Evolutionary conservation across 2,797 vertebrate genomes (phyloP).

Genomic region (Paedocypris micromegethes): DNA sequence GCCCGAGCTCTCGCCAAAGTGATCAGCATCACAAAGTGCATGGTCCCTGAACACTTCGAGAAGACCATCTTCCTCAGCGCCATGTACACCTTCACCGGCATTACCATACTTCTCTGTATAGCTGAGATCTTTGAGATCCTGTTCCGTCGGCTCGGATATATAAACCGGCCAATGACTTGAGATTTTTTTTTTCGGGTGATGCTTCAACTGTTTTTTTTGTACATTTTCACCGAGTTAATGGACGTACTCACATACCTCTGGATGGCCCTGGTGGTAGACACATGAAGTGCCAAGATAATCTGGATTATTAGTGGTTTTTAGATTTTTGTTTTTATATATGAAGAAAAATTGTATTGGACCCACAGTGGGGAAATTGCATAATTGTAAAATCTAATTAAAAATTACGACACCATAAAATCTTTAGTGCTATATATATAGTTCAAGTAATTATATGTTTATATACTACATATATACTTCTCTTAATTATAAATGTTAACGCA

Average conservation of each 20-base stretch:
- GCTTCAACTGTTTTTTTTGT: constrained; percentile 45
- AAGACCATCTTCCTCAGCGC: constrained; percentile 89
- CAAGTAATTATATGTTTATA: no score
- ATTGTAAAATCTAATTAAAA: no score
- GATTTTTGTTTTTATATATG: no score
- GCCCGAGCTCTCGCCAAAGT: constrained; percentile 69
- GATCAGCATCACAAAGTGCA: constrained; percentile 74
- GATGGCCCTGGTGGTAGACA: constrained; percentile 39
- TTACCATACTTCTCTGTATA: constrained; percentile 78
- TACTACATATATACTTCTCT: no score
- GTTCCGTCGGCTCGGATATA: constrained; percentile 73
- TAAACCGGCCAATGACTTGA: constrained; percentile 67
- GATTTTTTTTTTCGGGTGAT: constrained; percentile 35
- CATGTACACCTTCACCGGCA: constrained; percentile 85
- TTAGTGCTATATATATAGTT: no score
- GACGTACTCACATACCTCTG: constrained; percentile 40
- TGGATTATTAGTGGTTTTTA: no score
- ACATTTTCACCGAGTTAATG: constrained; percentile 48
- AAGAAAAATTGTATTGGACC: no score
- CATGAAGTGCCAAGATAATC: background rate
- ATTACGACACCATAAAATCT: no score
- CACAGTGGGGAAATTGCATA: no score
- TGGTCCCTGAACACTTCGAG: constrained; percentile 87
- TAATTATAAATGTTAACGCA: no score
- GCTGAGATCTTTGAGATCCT: constrained; percentile 84